Base-by-base conservation (phyloP, 2,113 vertebrate species). In the Thryonomys swinderianus region DNA sequence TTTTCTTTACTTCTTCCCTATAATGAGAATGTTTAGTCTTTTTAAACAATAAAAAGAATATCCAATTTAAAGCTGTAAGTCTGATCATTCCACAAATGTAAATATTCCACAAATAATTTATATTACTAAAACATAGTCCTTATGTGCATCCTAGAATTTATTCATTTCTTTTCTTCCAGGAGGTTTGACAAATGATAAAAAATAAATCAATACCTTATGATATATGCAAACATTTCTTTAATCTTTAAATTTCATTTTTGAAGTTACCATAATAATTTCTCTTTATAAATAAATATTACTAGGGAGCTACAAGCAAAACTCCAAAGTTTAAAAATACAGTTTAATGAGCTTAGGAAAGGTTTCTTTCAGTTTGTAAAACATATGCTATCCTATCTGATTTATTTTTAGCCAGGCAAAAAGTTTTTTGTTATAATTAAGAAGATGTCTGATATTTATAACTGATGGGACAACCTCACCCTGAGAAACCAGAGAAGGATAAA, bases 371-470 rank as follows among this genome's bases (percentile, higher is more conserved):
- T 85, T 91, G 37, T 34, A 82, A 95, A 90, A 89, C 64, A 59
- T 61, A 40, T n/a, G 25, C 42, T 83, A 90, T 83, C 59, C 62
- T 79, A 9, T 90, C 57, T 80, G 64, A 69, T 61, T 91, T 62
- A 92, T 40, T 89, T 88, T 42, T 83, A 87, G 37, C 25, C 69
- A 88, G 37, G 83, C 9, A 94, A 97, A 84, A 5, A 80, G 90
- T 92, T 95, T 42, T 96, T 66, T 32, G 10, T 23, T 92, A 92
- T 42, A 74, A 96, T 94, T 96, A 87, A 84, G 83, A 59, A 88
- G 86, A 67, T 12, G 30, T 64, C 45, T 81, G 45, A 40, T 67
- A 88, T 93, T 95, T 80, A 90, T 30, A 57, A 61, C 5, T 91
- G 45, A 89, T 71, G 34, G 16, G 66, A 74, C 91, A 93, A 80